phyloP scores from a whole-genome alignment of 1,140 invertebrate species.

The Atopsyche davidsoni region DNA sequence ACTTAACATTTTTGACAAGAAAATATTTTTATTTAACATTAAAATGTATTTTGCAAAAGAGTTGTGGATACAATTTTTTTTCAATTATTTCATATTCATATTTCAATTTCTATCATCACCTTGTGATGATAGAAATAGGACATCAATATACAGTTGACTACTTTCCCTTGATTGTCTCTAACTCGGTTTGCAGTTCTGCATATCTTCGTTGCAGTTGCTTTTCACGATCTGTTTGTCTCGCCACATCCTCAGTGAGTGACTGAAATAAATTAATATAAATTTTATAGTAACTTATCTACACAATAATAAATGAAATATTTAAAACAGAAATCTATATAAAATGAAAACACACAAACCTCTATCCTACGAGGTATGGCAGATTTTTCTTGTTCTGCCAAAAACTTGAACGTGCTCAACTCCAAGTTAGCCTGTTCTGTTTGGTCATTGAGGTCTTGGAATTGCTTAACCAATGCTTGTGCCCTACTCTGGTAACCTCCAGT shows the following conservation, averaged over 20 bases:
- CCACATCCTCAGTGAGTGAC: constrained; percentile 87
- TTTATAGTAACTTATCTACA: neutral
- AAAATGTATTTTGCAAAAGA: neutral
- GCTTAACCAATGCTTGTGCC: constrained; percentile 85
- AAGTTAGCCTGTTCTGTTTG: constrained; percentile 85
- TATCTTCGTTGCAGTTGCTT: constrained; percentile 78
- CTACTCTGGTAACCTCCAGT: constrained; percentile 62
- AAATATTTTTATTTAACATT: no score
- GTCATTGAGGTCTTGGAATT: constrained; percentile 79
- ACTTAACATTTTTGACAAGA: no score
- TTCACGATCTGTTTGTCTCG: constrained; percentile 85
- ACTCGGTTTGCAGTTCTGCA: constrained; percentile 58
- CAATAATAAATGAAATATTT: neutral
- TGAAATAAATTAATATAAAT: constrained; percentile 39
- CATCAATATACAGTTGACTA: neutral
- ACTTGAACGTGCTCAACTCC: constrained; percentile 89
- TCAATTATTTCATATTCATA: no score
- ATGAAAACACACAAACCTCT: constrained; percentile 50
- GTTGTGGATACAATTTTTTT: no score
- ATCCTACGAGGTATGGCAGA: constrained; percentile 85
- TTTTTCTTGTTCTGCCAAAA: constrained; percentile 84
- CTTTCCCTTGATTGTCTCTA: constrained; percentile 37
- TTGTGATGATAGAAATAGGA: no score
- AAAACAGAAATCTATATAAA: constrained; percentile 11
- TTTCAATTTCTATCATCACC: no score